Evolutionary conservation across 2,113 vertebrate species (phyloP).

Genomic region (Actenoides hombroni): DNA sequence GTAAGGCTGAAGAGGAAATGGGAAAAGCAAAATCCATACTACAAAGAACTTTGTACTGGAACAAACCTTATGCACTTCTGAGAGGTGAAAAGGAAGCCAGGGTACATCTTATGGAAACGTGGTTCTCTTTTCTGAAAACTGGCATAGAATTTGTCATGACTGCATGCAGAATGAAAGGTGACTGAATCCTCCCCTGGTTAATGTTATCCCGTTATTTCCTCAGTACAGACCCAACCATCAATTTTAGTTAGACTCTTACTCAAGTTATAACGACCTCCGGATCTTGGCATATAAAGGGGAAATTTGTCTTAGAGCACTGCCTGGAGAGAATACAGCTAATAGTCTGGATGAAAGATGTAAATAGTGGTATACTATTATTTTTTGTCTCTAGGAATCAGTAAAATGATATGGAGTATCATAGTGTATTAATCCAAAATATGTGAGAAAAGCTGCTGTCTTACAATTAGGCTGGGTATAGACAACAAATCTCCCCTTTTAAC

Average conservation of each 20-base stretch:
- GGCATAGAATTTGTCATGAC: not conserved
- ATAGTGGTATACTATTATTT: not conserved
- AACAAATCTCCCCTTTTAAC: not conserved
- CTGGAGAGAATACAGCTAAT: not conserved
- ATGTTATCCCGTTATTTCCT: not conserved
- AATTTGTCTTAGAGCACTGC: not conserved
- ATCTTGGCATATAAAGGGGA: not conserved
- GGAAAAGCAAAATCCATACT: not conserved
- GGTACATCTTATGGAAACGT: not conserved
- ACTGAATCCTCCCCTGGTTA: not conserved
- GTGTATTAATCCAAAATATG: not conserved
- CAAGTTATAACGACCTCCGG: not conserved
- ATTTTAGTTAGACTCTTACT: not conserved
- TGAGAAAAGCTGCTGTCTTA: not conserved
- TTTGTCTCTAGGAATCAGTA: not conserved
- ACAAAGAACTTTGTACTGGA: not conserved
- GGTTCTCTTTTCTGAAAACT: not conserved
- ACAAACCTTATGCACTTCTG: not conserved
- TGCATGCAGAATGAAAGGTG: not conserved
- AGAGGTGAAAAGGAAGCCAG: not conserved
- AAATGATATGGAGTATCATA: not conserved
- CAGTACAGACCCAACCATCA: not conserved
- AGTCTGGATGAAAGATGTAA: not conserved
- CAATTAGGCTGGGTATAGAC: not conserved
- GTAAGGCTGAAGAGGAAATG: not conserved